Evolutionary conservation across 1,140 invertebrate genomes (phyloP), one percentile per base, ranked within the genome.

Genomic region (Nixonia krombeini): DNA sequence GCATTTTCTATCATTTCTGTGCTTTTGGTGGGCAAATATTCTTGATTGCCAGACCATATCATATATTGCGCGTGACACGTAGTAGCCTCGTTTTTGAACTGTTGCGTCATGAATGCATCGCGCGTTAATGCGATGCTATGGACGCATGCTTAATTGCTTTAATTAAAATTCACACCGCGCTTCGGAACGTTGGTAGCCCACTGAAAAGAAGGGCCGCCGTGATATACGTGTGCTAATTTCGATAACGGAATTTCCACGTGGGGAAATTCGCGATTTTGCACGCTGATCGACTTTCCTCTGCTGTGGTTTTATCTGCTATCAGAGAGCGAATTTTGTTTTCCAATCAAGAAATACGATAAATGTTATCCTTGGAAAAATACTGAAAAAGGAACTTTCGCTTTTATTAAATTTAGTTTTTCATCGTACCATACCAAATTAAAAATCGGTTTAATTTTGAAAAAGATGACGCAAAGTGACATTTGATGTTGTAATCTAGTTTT

Each of bases 81-180:
- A 57, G 46, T 58, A 66, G 66, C 70, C 58, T 67, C 67, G 71
- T 78, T 79, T 75, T 77, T 75, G 62, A 76, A 64, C 59, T 62
- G 68, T 57, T 66, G 64, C 44, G 67, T 58, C 72, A 70, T 68
- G 73, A 75, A 74, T 71, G 72, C 72, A 67, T 69, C 68, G 70
- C 64, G 68, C 73, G 66, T 70, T 73, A 77, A 78, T 73, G 66
- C 73, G 75, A 71, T 72, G 69, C 72, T 74, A 72, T 63, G 71
- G 76, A 77, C 70, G 72, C 70, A 73, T 72, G 73, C 75, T 78
- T 80, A 80, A 80, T 80, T 79, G 78, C 76, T 80, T 80, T 80
- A 78, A 80, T 80, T 80, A 79, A 80, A 80, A 80, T 79, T 80
- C 75, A 79, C 74, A 53, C 59, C 59, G 66, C 70, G 70, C 69